A percentile compares a stretch with the other conserved stretches of the same genome.
Conservation (phyloP, 2,888 invertebrate genomes). For the Athalia rosae region DNA sequence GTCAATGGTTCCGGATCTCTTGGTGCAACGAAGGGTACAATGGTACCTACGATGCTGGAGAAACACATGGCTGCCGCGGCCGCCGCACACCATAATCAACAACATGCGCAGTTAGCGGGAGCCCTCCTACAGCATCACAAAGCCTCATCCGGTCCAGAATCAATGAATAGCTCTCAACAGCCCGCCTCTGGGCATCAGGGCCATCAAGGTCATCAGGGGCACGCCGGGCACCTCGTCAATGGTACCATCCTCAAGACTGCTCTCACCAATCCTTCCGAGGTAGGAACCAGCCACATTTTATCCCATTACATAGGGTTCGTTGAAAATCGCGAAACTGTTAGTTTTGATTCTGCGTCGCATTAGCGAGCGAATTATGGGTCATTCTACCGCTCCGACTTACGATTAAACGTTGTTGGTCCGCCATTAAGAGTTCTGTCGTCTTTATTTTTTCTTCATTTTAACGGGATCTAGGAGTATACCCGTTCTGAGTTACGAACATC, state of each 20-base stretch:
- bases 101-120: constrained; percentile 71
- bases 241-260: constrained; percentile 96
- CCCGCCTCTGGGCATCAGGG: constrained; percentile 41
- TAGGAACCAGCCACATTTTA: constrained; percentile 61
- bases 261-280: constrained; percentile 94
- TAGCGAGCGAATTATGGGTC: neutral
- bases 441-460: no score
- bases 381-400: neutral
- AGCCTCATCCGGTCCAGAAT: constrained; percentile 53
- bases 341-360: no score
- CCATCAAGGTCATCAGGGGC: constrained; percentile 63
- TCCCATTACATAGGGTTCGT: neutral
- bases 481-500: constrained; percentile 4
- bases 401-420: no score
- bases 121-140: constrained; percentile 68
- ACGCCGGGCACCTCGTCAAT: constrained; percentile 87
- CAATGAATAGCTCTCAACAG: constrained; percentile 61
- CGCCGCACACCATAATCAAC: constrained; percentile 73
- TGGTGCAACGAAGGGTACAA: constrained; percentile 64
- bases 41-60: constrained; percentile 69
- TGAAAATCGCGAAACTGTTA: neutral
- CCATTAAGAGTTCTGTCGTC: no score
- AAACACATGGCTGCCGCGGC: constrained; percentile 72
- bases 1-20: constrained; percentile 70
- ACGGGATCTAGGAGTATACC: no score